phyloP scores from a whole-genome alignment of 1,140 invertebrate species.

The Macrosteles quadrilineatus region DNA sequence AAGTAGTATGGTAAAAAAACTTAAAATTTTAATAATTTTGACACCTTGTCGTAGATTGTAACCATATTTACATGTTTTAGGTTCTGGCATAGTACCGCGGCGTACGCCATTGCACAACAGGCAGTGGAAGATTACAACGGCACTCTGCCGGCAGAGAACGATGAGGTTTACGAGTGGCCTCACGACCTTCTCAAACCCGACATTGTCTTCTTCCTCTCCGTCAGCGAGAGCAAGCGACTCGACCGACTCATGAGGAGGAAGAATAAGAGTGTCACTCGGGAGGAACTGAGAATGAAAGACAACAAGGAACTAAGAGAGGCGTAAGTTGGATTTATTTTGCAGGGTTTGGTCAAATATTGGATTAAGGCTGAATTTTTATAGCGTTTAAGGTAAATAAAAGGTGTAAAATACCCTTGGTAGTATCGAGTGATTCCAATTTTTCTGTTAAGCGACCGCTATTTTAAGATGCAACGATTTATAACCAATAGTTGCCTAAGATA shows the following conservation, averaged over 20 bases:
- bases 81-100: slow-evolving; percentile 51
- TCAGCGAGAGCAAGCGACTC: slow-evolving; percentile 43
- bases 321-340: slow-evolving; percentile 10
- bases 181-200: slow-evolving; percentile 49
- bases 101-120: slow-evolving; percentile 48
- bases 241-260: slow-evolving; percentile 41
- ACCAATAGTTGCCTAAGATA: too few species aligned
- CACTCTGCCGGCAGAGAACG: slow-evolving; percentile 38
- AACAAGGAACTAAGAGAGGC: background rate
- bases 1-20: too few species aligned
- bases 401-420: too few species aligned
- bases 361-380: too few species aligned
- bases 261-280: slow-evolving; percentile 31
- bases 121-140: slow-evolving; percentile 31
- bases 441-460: too few species aligned
- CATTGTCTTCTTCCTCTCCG: slow-evolving; percentile 43
- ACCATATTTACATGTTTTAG: too few species aligned
- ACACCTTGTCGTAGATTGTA: too few species aligned
- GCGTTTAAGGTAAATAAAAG: too few species aligned
- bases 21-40: too few species aligned
- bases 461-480: too few species aligned
- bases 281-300: slow-evolving; percentile 36
- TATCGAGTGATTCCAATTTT: too few species aligned
- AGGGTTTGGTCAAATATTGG: too few species aligned
- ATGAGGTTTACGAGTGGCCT: slow-evolving; percentile 48